phyloP scores from a whole-genome alignment of 2,797 vertebrate species.

The Telmatherina bonti region DNA sequence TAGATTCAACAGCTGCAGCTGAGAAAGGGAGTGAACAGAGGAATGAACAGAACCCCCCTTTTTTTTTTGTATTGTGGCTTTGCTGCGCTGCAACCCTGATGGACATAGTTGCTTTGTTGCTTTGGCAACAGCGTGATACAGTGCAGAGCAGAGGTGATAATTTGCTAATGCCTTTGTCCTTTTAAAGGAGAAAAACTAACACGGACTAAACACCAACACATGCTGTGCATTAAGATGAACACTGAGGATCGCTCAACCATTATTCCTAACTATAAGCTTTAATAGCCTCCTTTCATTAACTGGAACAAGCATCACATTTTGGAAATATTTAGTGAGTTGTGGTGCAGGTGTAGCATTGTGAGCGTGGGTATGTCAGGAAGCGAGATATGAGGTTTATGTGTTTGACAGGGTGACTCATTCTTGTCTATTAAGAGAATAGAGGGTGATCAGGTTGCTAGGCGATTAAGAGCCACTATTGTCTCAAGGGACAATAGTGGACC shows the following conservation, averaged over 20 bases:
- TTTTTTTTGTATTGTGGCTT: constrained; percentile 45
- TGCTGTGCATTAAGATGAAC: neutral
- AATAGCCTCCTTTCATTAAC: neutral
- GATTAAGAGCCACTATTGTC: constrained; percentile 82
- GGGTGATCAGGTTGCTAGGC: constrained; percentile 84
- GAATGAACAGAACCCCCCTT: constrained; percentile 42
- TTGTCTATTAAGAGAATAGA: constrained; percentile 77
- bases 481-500: constrained; percentile 72
- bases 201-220: neutral
- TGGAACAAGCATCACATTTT: constrained; percentile 7
- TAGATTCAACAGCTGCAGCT: constrained; percentile 7
- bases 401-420: constrained; percentile 71
- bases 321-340: constrained; percentile 10
- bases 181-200: constrained; percentile 13
- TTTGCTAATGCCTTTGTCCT: constrained; percentile 26
- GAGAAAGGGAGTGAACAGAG: constrained; percentile 18
- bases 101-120: constrained; percentile 69
- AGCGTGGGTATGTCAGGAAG: constrained; percentile 22
- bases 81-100: constrained; percentile 11
- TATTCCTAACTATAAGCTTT: neutral
- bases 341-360: constrained; percentile 25
- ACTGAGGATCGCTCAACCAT: neutral
- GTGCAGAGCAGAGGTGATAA: constrained; percentile 53
- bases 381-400: constrained; percentile 36
- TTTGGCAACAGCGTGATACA: constrained; percentile 60